A percentile compares a stretch with the other conserved stretches of the same genome.
Evolutionary conservation across 1,140 invertebrate genomes (phyloP).

Genomic region (Drosophila orena): DNA sequence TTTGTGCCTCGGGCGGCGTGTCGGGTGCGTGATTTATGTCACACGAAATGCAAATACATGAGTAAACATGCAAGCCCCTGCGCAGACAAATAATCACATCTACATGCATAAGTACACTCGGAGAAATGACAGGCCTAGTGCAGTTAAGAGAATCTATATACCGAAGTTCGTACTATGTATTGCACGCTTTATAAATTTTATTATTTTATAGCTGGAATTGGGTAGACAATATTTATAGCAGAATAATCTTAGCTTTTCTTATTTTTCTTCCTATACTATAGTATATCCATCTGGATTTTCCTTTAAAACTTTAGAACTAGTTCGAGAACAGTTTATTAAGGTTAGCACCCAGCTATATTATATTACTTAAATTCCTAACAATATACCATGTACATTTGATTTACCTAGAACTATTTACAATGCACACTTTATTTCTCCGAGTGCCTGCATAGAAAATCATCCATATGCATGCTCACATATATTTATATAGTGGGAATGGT

Average conservation of each 20-base stretch:
- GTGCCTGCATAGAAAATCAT: slow-evolving; percentile 36
- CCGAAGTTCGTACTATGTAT: too few relatives aligned
- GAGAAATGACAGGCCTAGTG: neutral
- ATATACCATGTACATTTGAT: neutral
- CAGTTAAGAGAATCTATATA: too few relatives aligned
- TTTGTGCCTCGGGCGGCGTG: slow-evolving; percentile 74
- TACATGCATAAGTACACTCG: slow-evolving; percentile 4
- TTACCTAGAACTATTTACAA: neutral
- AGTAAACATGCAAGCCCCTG: slow-evolving; percentile 75
- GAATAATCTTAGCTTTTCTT: too few relatives aligned
- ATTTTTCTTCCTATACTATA: too few relatives aligned
- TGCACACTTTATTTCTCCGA: neutral
- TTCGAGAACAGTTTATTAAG: neutral
- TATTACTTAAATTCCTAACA: too few relatives aligned
- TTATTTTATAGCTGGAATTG: too few relatives aligned
- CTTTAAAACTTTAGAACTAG: too few relatives aligned
- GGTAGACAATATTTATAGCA: too few relatives aligned
- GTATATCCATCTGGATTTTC: too few relatives aligned
- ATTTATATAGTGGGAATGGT: slow-evolving; percentile 45
- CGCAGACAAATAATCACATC: slow-evolving; percentile 40
- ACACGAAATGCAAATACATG: slow-evolving; percentile 81
- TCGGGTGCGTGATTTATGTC: slow-evolving; percentile 78
- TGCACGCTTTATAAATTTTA: too few relatives aligned
- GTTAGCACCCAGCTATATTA: too few relatives aligned
- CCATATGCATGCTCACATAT: slow-evolving; percentile 34